Evolutionary conservation across 1,140 invertebrate species (phyloP), one percentile per base, ranked within the genome.

Genomic region (Conopomorpha cramerella): DNA sequence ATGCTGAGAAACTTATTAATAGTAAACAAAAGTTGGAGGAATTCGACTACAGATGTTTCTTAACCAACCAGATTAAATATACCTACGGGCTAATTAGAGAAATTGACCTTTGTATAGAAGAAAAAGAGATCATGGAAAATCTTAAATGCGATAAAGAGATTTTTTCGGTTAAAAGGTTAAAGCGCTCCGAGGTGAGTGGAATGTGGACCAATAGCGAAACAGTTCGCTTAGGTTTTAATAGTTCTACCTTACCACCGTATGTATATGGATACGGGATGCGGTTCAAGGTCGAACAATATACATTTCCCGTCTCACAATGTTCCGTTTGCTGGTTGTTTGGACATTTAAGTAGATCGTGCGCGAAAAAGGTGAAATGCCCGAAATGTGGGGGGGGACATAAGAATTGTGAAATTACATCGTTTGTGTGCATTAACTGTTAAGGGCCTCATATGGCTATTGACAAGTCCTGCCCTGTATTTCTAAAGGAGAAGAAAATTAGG

Each of bases 301-400:
- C n/a, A 19, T 34, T 34, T 15, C 16, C 18, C 4, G 33, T 34
- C 4, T 19, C 33, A 25, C 33, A 34, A 14, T 34, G 33, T 18
- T 34, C 33, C 10, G 23, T 19, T n/a, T 34, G 33, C 15, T 34
- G 33, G 33, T 19, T n/a, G 23, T 34, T 23, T 23, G 7, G 19
- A 8, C 33, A 34, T 14, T 19, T 23, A 14, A 18, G n/a, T 2
- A 2, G 8, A 14, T 7, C 7, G 4, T 34, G 13, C 10, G 4
- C 33, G 13, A 34, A 34, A 13, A 34, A 25, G 13, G 4, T 23
- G 11, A 3, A 3, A 8, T 8, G 33, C 19, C 19, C 33, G 3
- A 34, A 34, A 34, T 23, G 18, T 25, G 19, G 10, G 6, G 28
- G 11, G 4, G 4, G 11, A 29, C 28, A 29, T 11, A 11, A 4